Evolutionary conservation across 2,797 vertebrate genomes (phyloP).

Genomic region (Acanthiza pusilla): DNA sequence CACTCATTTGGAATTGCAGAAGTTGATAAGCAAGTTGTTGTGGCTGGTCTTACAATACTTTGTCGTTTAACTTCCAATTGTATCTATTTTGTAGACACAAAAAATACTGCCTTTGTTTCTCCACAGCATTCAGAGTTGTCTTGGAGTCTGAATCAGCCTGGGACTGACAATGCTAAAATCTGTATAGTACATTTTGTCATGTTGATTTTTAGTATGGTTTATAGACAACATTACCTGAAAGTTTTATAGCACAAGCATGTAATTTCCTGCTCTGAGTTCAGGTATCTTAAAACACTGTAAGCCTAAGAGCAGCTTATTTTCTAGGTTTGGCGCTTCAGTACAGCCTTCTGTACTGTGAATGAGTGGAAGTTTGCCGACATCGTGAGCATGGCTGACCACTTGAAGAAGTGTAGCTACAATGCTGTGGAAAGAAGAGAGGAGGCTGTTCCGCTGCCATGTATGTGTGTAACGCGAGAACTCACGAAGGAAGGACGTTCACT

Average conservation of each 20-base stretch:
- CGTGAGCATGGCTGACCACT: constrained; percentile 97
- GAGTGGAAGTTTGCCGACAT: constrained; percentile 99
- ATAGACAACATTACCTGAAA: background rate
- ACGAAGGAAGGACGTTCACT: constrained; percentile 94
- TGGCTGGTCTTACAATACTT: background rate
- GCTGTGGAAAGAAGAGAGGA: constrained; percentile 87
- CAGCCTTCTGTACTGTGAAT: constrained; percentile 94
- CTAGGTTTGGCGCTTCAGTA: constrained; percentile 98
- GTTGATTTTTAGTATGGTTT: background rate
- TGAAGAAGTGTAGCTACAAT: constrained; percentile 96
- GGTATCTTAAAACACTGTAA: constrained; percentile 1
- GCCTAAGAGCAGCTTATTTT: constrained; percentile 64
- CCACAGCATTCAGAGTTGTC: background rate
- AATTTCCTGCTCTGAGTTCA: background rate
- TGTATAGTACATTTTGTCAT: background rate
- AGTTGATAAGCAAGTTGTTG: background rate
- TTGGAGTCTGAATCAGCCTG: background rate
- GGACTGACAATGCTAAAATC: background rate
- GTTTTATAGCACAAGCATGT: background rate
- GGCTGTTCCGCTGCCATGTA: constrained; percentile 93
- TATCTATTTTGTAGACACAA: background rate
- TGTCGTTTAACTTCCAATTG: background rate
- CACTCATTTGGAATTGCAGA: background rate
- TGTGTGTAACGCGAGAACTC: constrained; percentile 97
- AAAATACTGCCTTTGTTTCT: background rate